Evolutionary conservation across 2,113 vertebrate genomes (phyloP), one percentile per base, ranked within the genome.

Genomic region (Phasianus colchicus): DNA sequence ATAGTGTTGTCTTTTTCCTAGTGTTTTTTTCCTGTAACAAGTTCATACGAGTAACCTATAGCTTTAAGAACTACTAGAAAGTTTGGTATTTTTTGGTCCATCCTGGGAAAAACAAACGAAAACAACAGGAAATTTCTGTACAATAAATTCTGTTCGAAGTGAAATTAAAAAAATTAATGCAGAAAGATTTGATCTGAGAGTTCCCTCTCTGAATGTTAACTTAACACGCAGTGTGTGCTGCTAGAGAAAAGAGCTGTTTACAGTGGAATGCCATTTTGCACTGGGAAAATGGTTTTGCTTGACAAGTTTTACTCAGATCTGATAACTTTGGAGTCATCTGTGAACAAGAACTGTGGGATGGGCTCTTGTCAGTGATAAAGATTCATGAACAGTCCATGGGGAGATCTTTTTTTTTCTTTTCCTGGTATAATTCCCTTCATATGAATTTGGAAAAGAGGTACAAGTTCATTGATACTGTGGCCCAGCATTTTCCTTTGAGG

Each of bases 21-120:
- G 42, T 93, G 70, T 88, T 93, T 92, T 94, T 83, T 94, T 83
- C 79, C 83, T 91, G 13, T 82, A 83, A 72, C 86, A 86, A 81
- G 90, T 91, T 95, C 58, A 63, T 88, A 76, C 70, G 10, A 79
- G 86, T 66, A 94, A 70, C 45, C 4, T 14, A 82, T 86, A 69
- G 48, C 79, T 93, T 66, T 36, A 82, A 65, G 17, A 71, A 19
- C 18, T 20, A 54, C 72, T 86, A 93, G 79, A 91, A 95, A 78
- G 61, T 69, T 79, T 50, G 65, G 55, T 7, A 7, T 2, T 40
- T 60, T 71, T 69, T 30, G n/a, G 21, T 43, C 77, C 43, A 75
- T 83, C 83, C 24, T 70, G 13, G 43, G 45, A 30, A n/a, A 22
- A 55, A 18, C 54, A 55, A 18, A 55, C 24, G 19, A 57, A 55